These are phyloP conservation scores for Nixonia krombeini DNA, from an alignment of 1,140 invertebrate species.

Conservation along the genomic window DNA sequence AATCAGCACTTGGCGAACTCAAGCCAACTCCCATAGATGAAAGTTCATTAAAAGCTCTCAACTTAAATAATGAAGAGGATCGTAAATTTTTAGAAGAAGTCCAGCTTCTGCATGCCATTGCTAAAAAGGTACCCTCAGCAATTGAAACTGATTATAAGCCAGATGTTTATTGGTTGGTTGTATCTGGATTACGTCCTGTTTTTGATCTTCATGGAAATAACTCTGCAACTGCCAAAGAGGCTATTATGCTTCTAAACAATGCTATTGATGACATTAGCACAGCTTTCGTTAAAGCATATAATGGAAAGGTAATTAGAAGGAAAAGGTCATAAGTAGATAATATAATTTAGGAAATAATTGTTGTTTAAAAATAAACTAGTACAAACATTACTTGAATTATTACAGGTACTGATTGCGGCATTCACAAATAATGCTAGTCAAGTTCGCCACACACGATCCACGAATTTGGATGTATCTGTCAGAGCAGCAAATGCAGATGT, in stretches of 20 bases:
- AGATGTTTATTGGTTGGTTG: conserved; percentile 79
- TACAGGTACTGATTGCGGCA: conserved; percentile 73
- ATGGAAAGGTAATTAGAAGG: conserved; percentile 72
- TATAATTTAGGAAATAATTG: conserved; percentile 4
- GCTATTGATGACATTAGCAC: conserved; percentile 73
- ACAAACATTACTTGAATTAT: conserved; percentile 6
- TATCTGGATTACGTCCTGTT: conserved; percentile 75
- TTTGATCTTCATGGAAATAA: conserved; percentile 78
- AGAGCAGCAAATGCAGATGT: conserved; percentile 4
- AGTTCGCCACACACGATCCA: conserved; percentile 58
- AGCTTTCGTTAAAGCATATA: conserved; percentile 77
- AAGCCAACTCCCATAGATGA: conserved; percentile 68
- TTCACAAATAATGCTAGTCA: conserved; percentile 79
- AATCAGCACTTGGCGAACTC: conserved; percentile 70
- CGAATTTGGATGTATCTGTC: conserved; percentile 30
- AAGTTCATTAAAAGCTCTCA: conserved; percentile 51
- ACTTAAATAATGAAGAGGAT: conserved; percentile 73
- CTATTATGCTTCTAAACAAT: conserved; percentile 76
- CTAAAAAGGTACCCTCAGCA: conserved; percentile 72
- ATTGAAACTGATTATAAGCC: conserved; percentile 73
- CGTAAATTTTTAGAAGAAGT: conserved; percentile 78
- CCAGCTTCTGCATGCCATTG: conserved; percentile 75
- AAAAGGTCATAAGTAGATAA: conserved; percentile 2
- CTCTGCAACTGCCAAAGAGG: conserved; percentile 78
- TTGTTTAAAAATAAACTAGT: conserved; percentile 1